Base-by-base conservation (phyloP, 2,797 vertebrate species). In the Hapalemur alaotrensis region DNA sequence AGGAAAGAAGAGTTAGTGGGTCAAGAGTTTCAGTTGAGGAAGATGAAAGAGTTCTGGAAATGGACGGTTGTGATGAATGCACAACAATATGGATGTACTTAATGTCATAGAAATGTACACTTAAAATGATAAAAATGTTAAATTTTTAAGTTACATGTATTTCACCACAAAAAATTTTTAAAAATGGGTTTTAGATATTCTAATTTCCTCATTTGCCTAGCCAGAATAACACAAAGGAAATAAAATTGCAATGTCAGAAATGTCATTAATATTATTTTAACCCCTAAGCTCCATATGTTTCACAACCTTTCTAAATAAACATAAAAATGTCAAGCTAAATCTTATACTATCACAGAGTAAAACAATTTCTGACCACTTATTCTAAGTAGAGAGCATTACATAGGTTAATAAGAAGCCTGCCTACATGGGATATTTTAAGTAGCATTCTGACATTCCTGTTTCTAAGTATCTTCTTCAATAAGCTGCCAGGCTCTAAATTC, bases 211-310 rank as follows among this genome's bases (percentile, higher is more conserved):
- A 89, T 90, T 90, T 95, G 83, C 57, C 15, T 91, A 50, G 32
- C 14, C 78, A 32, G 32, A 83, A 65, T 88, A 93, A 67, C 57
- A 80, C 5, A 93, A 91, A 52, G 23, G 81, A 28, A 50, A 78
- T 65, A 91, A 61, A 82, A 43, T 6, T 52, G 20, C 83, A 65
- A 63, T 87, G 73, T 28, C 54, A 59, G 70, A 91, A 95, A 91
- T 4, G 43, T 76, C 9, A 30, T 89, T 92, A 75, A 70, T 63
- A 78, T 78, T 91, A 88, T 95, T 79, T 93, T 88, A 93, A 95
- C 12, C 41, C 57, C 78, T 67, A 83, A 87, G 52, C 76, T 90
- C 41, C 65, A 35, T 65, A 50, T 93, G 76, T 73, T 82, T 90
- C 61, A 90, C 4, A 82, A 73, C 4, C 72, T 72, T 94, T 84